Evolutionary conservation across 2,888 invertebrate species (phyloP), one percentile per base, ranked within the genome.

Genomic region (Rhingia rostrata): DNA sequence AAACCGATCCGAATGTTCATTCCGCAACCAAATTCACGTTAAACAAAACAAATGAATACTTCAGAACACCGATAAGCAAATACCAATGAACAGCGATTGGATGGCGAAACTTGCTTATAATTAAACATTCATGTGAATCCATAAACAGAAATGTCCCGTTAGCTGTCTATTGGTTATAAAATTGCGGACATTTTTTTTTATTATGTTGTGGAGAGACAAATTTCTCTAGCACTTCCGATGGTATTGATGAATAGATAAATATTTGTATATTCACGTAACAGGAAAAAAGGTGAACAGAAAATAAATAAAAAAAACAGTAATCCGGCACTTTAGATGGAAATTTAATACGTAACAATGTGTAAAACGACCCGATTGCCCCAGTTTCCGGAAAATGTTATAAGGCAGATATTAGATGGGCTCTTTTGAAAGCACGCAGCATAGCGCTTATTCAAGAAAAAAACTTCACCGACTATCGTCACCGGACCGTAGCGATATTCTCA

Each of bases 401-500:
- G 12, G 58, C 22, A 22, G 51, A 70, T 72, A 32, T 58, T 51
- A 33, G 51, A n/a, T 6, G 30, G 49, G 14, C 32, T 47, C 2
- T 66, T 53, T 60, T 41, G 56, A 37, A 75, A 58, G 35, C 75
- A 60, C 58, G 12, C 39, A 41, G 9, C 58, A 9, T 32, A 41
- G 9, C 67, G 74, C 61, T 69, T 45, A 47, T 64, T 70, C 22
- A 63, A 53, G 51, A 47, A 51, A 49, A 56, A 72, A 74, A 41
- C 53, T 22, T 30, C 60, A 22, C n/a, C 37, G 37, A 81, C 37
- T 53, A 45, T 32, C 7, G 4, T 53, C 77, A 69, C 45, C 45
- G 56, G 67, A 73, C 73, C 73, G 56, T 72, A 45, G 43, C 64
- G 67, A 60, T 72, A 75, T 77, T 82, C 64, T 72, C 35, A 33